Evolutionary conservation across 2,797 vertebrate genomes (phyloP).

Genomic region (Centropyge bicolor): DNA sequence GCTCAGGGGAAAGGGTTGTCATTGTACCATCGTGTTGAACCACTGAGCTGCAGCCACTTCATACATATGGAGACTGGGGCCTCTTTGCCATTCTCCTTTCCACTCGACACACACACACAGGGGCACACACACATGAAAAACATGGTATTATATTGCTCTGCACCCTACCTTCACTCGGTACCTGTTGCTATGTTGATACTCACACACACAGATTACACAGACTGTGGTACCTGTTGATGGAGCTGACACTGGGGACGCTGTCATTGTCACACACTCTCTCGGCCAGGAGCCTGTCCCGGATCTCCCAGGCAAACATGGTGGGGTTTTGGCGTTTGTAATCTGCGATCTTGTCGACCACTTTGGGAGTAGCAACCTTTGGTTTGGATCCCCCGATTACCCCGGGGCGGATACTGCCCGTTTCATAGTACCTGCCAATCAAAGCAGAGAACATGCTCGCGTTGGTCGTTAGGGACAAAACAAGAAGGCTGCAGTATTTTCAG

Average conservation of each 20-base stretch:
- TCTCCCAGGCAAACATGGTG: slow-evolving; percentile 99
- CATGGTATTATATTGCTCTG: slow-evolving; percentile 41
- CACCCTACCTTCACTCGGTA: slow-evolving; percentile 47
- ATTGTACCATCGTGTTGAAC: slow-evolving; percentile 88
- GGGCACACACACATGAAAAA: slow-evolving; percentile 43
- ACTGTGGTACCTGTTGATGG: slow-evolving; percentile 94
- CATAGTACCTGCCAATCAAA: slow-evolving; percentile 91
- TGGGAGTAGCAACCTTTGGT: slow-evolving; percentile 99
- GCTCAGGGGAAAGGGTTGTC: slow-evolving; percentile 84
- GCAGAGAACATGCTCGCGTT: background rate
- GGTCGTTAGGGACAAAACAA: background rate
- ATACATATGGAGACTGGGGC: slow-evolving; percentile 85
- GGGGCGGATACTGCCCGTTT: slow-evolving; percentile 98
- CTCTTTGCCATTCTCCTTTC: slow-evolving; percentile 76
- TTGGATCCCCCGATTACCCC: slow-evolving; percentile 99
- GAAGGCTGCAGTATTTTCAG: background rate
- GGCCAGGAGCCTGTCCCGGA: slow-evolving; percentile 95
- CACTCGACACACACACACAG: slow-evolving; percentile 34
- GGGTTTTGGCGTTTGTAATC: slow-evolving; percentile 99
- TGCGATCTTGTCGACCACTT: slow-evolving; percentile 99
- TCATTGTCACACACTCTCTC: slow-evolving; percentile 99
- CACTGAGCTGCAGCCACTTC: slow-evolving; percentile 86
- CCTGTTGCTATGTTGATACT: slow-evolving; percentile 63
- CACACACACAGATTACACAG: slow-evolving; percentile 26
- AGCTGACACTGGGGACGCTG: slow-evolving; percentile 98